Percentiles rank a stretch among this genome's conserved stretches.
Conservation (phyloP, 53 echinoderm and acorn worm genomes). For the Echinometra lucunter region DNA sequence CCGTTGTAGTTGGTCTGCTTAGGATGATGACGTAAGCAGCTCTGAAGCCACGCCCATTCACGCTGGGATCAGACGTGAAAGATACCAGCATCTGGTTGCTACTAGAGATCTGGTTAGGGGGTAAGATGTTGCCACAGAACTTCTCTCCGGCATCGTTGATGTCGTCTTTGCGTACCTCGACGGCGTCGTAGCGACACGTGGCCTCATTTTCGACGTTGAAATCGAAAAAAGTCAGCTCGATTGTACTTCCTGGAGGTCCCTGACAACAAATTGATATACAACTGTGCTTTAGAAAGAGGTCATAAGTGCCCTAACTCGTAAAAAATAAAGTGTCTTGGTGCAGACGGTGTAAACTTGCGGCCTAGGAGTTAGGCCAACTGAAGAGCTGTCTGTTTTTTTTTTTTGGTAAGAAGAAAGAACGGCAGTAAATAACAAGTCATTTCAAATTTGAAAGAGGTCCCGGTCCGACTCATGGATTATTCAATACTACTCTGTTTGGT, state of each 20-base stretch:
- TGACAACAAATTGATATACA: not conserved
- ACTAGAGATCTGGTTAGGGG: slow-evolving; percentile 50
- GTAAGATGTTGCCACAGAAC: slow-evolving; percentile 67
- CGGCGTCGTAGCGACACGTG: slow-evolving; percentile 39
- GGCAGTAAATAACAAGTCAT: no score
- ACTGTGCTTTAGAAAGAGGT: no score
- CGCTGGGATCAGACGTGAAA: slow-evolving; percentile 69
- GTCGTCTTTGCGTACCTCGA: slow-evolving; percentile 62
- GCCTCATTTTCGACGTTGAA: slow-evolving; percentile 30
- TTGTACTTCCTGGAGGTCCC: slow-evolving; percentile 48
- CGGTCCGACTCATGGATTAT: no score
- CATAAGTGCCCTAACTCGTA: no score
- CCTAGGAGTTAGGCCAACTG: no score
- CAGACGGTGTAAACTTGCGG: no score
- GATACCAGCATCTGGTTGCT: slow-evolving; percentile 64
- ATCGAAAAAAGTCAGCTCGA: slow-evolving; percentile 40
- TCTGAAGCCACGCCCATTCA: slow-evolving; percentile 66
- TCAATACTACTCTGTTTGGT: no score
- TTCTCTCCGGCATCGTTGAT: slow-evolving; percentile 21
- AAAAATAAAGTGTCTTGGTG: no score
- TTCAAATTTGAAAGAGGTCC: no score
- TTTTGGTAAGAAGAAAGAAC: no score
- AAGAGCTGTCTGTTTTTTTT: no score
- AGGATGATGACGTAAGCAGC: slow-evolving; percentile 56
- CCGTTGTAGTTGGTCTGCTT: not conserved